phyloP scores from a whole-genome alignment of 2,797 vertebrate species.

The Avahi laniger region DNA sequence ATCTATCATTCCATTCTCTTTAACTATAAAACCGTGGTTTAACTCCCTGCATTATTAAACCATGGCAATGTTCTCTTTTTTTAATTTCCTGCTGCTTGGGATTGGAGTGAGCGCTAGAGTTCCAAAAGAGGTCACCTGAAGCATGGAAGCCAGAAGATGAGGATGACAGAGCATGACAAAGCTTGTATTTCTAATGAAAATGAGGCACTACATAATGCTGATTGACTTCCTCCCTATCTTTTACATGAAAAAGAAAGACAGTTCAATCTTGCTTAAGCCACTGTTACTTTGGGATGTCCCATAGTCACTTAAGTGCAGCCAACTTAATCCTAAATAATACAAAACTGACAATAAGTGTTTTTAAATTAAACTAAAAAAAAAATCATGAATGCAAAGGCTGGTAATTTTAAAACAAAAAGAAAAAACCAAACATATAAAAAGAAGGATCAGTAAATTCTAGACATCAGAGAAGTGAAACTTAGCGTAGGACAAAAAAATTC shows the following conservation, averaged over 20 bases:
- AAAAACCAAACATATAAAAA: not conserved
- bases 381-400: not conserved
- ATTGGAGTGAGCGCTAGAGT: not conserved
- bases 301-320: not conserved
- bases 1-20: constrained; percentile 40
- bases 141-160: not conserved
- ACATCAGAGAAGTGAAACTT: not conserved
- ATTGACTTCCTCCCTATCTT: not conserved
- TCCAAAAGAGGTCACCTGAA: not conserved
- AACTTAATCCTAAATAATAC: not conserved
- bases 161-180: not conserved
- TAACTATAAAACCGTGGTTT: constrained; percentile 55
- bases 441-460: not conserved
- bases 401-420: not conserved
- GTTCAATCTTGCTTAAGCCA: not conserved
- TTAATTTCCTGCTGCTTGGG: constrained; percentile 44
- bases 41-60: constrained; percentile 44
- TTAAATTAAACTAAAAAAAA: not conserved
- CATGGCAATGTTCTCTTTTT: constrained; percentile 36
- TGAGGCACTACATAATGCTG: not conserved
- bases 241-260: not conserved
- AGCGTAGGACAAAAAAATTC: not conserved
- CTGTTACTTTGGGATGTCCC: not conserved
- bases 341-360: not conserved
- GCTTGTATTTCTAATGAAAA: not conserved